Evolutionary conservation across 2,797 vertebrate genomes (phyloP).

Genomic region (Gadopsis bispinosus): DNA sequence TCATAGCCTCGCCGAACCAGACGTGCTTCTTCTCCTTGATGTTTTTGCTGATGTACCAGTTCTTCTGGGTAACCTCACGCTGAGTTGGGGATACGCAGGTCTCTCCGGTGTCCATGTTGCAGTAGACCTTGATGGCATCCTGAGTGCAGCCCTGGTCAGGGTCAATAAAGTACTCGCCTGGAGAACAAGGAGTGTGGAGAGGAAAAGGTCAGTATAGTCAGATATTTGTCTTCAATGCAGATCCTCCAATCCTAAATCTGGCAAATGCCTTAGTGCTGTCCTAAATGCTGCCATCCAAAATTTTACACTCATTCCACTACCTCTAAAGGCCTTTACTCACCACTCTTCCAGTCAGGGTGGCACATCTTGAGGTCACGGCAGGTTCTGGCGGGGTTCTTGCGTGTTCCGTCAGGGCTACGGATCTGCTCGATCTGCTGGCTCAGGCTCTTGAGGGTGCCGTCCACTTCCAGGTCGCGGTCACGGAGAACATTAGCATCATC

Average conservation of each 20-base stretch:
- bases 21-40: slow-evolving; percentile 96
- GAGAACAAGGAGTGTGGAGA: slow-evolving; percentile 1
- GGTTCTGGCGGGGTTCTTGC: slow-evolving; percentile 97
- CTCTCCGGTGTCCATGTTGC: slow-evolving; percentile 97
- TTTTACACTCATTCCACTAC: neutral
- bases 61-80: slow-evolving; percentile 89
- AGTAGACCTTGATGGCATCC: slow-evolving; percentile 98
- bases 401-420: slow-evolving; percentile 96
- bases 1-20: slow-evolving; percentile 98
- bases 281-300: neutral
- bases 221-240: neutral
- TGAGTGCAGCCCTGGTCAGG: slow-evolving; percentile 98
- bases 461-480: slow-evolving; percentile 96
- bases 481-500: slow-evolving; percentile 96
- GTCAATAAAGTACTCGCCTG: slow-evolving; percentile 98
- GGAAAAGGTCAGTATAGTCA: slow-evolving; percentile 16
- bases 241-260: neutral
- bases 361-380: slow-evolving; percentile 99
- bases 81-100: slow-evolving; percentile 91
- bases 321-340: slow-evolving; percentile 76
- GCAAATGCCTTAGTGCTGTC: neutral
- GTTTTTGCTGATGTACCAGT: slow-evolving; percentile 96
- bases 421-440: slow-evolving; percentile 99
- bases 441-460: slow-evolving; percentile 97
- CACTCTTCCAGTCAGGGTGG: slow-evolving; percentile 98